Evolutionary conservation across 1,140 invertebrate genomes (phyloP), one percentile per base, ranked within the genome.

Genomic region (Ridgeia piscesae): DNA sequence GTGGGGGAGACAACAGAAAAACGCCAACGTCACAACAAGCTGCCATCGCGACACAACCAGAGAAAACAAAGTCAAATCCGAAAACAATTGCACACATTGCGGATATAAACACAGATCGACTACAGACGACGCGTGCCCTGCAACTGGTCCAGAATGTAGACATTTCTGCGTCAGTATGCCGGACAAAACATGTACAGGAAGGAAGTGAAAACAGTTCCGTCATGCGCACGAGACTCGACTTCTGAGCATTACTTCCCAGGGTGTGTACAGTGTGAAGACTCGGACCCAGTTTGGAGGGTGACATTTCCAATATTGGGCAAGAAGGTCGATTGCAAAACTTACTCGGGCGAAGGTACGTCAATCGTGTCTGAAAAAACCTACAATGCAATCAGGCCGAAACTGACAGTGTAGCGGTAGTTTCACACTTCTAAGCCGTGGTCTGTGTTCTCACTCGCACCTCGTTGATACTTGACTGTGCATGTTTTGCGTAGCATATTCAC

Each of bases 271-370:
- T 34, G 34, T 90, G 89, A 42, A 34, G 89, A 90, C 89, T 34
- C 33, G 31, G 89, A 90, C 89, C 35, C 89, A 90, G 58, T 21
- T 77, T 90, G 89, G 89, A 90, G 35, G 89, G 89, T 90, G 17
- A 90, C 89, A 34, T 27, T 89, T 9, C 88, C 35, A 34, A 34
- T 34, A 35, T 34, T 34, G 88, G 77, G 89, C 88, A 77, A 34
- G 34, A 58, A 42, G 88, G 91, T 92, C 42, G 34, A 33, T 35
- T 91, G 35, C 88, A 48, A 91, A 42, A 89, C 48, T 35, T 27
- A 17, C 90, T 50, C 42, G 11, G 33, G 34, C 89, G 48, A 50
- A 91, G 35, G 27, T 34, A 34, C 42, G 33, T 58, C 91, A 35
- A 50, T 58, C 91, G 17, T 91, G 91, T 34, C 34, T 9, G 50